Percentiles rank a stretch among this genome's conserved stretches.
These are phyloP conservation scores for Eumeta japonica DNA, from an alignment of 1,140 invertebrate genomes.

Conservation along the genomic window DNA sequence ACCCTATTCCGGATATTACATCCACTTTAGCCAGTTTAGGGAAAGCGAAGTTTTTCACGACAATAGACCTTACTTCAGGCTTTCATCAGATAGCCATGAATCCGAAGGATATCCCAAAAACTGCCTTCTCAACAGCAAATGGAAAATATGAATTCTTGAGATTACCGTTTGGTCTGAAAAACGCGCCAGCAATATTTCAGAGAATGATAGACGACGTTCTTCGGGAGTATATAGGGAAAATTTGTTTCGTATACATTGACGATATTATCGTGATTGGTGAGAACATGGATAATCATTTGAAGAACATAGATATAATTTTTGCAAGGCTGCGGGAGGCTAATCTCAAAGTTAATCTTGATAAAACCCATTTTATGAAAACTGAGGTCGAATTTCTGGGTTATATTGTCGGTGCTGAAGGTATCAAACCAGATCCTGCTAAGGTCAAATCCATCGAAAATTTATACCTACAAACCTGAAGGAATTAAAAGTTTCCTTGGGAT, in stretches of 20 bases:
- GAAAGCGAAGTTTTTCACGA: no score
- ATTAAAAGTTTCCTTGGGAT: no score
- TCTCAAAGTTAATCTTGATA: constrained; percentile 38
- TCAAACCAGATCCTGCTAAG: constrained; percentile 26
- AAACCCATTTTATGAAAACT: constrained; percentile 34
- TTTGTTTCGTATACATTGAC: no score
- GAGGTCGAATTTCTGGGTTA: constrained; percentile 31
- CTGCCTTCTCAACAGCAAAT: constrained; percentile 23
- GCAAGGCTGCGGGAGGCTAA: constrained; percentile 22
- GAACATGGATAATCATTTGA: constrained; percentile 33
- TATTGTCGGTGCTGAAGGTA: constrained; percentile 22
- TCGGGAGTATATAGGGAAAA: constrained; percentile 19
- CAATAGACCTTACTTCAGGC: no score
- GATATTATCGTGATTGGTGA: constrained; percentile 32
- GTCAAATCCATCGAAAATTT: no score
- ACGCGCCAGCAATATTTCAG: constrained; percentile 39
- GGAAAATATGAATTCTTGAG: no score
- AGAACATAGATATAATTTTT: constrained; percentile 27
- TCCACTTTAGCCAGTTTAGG: no score
- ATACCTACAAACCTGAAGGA: no score
- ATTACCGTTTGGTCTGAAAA: no score
- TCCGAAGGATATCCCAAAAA: constrained; percentile 18
- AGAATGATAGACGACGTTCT: constrained; percentile 37
- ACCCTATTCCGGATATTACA: constrained; percentile 56
- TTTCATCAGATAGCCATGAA: no score